phyloP scores from a whole-genome alignment of 2,113 vertebrate species.

The Pimephales promelas region DNA sequence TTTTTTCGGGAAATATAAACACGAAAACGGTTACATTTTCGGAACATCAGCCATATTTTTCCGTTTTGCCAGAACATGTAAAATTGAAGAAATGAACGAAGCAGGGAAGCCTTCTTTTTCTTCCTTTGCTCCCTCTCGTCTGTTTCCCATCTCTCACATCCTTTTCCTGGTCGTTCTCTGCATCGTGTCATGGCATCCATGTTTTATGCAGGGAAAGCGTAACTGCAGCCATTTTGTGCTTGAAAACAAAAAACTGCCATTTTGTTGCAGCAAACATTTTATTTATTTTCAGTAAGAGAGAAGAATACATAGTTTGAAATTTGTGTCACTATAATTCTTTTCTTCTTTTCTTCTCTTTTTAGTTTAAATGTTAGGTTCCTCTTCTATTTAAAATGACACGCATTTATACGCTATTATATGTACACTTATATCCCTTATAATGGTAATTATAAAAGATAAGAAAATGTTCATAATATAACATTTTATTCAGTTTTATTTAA shows the following conservation, averaged over 20 bases:
- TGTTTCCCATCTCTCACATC: neutral
- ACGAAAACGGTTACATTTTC: neutral
- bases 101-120: neutral
- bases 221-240: slow-evolving; percentile 55
- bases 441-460: neutral
- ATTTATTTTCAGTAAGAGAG: neutral
- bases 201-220: slow-evolving; percentile 28
- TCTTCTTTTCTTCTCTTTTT: neutral
- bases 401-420: neutral
- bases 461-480: neutral
- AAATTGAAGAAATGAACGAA: slow-evolving; percentile 21
- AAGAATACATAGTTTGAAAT: neutral
- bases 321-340: neutral
- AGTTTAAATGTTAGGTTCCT: neutral
- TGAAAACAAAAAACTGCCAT: slow-evolving; percentile 46
- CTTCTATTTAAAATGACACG: neutral
- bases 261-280: slow-evolving; percentile 32
- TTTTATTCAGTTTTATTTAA: neutral
- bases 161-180: neutral
- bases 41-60: neutral
- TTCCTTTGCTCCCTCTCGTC: neutral
- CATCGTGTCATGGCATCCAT: neutral
- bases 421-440: neutral
- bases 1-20: neutral
- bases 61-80: neutral